Conservation (phyloP, 2,888 invertebrate species). For the Yponomeuta cagnagella region DNA sequence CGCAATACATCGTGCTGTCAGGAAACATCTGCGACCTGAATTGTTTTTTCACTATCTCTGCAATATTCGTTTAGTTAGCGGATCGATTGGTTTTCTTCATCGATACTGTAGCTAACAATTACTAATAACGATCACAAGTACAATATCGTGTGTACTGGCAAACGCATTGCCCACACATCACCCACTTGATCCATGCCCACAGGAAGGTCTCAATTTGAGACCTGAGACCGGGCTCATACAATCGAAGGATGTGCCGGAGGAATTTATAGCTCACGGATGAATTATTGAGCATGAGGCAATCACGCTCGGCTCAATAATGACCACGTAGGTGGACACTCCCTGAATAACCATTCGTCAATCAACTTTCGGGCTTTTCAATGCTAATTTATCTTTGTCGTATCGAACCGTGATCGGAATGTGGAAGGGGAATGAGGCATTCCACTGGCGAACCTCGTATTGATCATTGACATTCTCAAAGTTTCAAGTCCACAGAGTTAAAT, state of each 20-base stretch:
- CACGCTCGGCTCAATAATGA: conserved; percentile 43
- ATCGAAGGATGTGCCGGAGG: conserved; percentile 63
- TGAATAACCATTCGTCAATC: conserved; percentile 49
- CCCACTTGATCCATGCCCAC: conserved; percentile 29
- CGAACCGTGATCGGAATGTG: conserved; percentile 12
- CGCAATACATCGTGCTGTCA: neutral
- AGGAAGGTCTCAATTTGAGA: conserved; percentile 54
- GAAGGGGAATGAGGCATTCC: conserved; percentile 7
- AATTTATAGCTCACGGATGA: conserved; percentile 41
- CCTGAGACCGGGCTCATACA: conserved; percentile 34
- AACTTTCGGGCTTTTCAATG: conserved; percentile 17
- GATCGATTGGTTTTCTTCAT: conserved; percentile 5
- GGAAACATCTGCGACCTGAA: conserved; percentile 9
- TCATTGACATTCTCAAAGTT: neutral
- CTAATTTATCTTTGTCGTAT: conserved; percentile 14
- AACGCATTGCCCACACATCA: conserved; percentile 20
- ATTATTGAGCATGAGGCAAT: conserved; percentile 32
- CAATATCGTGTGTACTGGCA: neutral
- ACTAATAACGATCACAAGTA: neutral
- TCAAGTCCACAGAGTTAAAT: neutral
- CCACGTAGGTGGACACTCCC: conserved; percentile 49
- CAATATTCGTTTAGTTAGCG: neutral
- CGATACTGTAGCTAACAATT: neutral
- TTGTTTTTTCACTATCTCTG: neutral
- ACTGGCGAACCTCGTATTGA: conserved; percentile 25